Conservation (phyloP, 2,888 invertebrate genomes). For the Leistus spinibarbis region DNA sequence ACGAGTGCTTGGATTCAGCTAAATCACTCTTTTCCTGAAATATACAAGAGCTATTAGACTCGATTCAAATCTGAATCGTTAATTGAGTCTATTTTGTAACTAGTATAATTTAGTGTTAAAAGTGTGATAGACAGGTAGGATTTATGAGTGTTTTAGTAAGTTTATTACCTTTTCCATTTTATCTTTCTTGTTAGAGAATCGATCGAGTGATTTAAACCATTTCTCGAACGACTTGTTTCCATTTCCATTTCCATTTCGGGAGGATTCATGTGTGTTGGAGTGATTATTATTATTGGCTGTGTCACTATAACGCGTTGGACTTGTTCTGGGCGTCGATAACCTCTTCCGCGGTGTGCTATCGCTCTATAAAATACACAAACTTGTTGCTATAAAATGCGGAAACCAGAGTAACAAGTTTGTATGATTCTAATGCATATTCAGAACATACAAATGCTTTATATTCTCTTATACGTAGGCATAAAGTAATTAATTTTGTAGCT, state of each 20-base stretch:
- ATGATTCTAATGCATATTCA: no score
- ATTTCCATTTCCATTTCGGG: conserved; percentile 1
- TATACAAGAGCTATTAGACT: conserved; percentile 3
- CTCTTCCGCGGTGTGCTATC: conserved; percentile 76
- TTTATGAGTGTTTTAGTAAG: not conserved
- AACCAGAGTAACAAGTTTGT: not conserved
- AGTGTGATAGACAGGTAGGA: not conserved
- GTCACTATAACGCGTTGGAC: conserved; percentile 61
- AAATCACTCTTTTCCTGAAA: conserved; percentile 57
- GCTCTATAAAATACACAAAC: conserved; percentile 54
- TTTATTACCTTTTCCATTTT: conserved; percentile 60
- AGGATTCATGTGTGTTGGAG: conserved; percentile 44
- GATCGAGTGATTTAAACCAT: conserved; percentile 82
- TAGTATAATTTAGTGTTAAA: conserved; percentile 1
- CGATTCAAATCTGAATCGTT: conserved; percentile 47
- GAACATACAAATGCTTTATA: no score
- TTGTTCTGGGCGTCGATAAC: conserved; percentile 73
- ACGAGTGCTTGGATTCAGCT: conserved; percentile 60
- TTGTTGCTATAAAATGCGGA: not conserved
- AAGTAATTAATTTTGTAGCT: no score
- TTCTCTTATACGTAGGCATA: no score
- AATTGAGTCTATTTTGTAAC: conserved; percentile 1
- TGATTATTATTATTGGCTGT: conserved; percentile 42
- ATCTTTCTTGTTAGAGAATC: conserved; percentile 72
- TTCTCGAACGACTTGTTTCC: conserved; percentile 60